Base-by-base conservation (phyloP, 2,113 vertebrate species). In the Crotalus horridus region DNA sequence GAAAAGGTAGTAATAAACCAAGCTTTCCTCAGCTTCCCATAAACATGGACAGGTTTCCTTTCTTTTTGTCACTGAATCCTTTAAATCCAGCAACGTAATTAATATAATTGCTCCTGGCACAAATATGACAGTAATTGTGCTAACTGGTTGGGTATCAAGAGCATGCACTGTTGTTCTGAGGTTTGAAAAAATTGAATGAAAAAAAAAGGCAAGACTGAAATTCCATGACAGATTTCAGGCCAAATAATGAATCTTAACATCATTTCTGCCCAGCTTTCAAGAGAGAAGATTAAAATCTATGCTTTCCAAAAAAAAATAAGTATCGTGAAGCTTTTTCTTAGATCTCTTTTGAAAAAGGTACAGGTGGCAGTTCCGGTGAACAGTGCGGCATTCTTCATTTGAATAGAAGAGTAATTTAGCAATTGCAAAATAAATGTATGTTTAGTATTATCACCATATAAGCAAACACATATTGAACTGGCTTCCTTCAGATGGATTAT, bases 371-470 rank as follows among this genome's bases (percentile, higher is more conserved):
- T 85, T 92, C 29, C 9, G 74, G 74, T 81, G 7, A 3, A 21
- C 74, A 43, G 33, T 24, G 59, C 1, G 26, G n/a, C 43, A 58
- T 88, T 85, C 55, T 85, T 85, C 29, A n/a, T 85, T 85, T 89
- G 43, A 89, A 85, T 5, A 6, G 21, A 51, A 39, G 3, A 53
- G 26, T 61, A 26, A 56, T 90, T 43, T 86, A 24, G 3, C 33
- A 54, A 17, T 6, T 39, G 39, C 54, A 89, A 61, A 46, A 48
- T 89, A 81, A 46, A 89, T 21, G 5, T 54, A 56, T 81, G 20
- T 3, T 46, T 74, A 94, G 55, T 48, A 39, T 93, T 94, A 94
- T 95, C 88, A 48, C 87, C 54, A 85, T 89, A 91, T 95, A 96
- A 93, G 61, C n/a, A 43, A 81, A 43, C 95, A 95, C 95, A 94